Evolutionary conservation across 2,888 invertebrate species (phyloP).

Genomic region (Chydorus sphaericus): DNA sequence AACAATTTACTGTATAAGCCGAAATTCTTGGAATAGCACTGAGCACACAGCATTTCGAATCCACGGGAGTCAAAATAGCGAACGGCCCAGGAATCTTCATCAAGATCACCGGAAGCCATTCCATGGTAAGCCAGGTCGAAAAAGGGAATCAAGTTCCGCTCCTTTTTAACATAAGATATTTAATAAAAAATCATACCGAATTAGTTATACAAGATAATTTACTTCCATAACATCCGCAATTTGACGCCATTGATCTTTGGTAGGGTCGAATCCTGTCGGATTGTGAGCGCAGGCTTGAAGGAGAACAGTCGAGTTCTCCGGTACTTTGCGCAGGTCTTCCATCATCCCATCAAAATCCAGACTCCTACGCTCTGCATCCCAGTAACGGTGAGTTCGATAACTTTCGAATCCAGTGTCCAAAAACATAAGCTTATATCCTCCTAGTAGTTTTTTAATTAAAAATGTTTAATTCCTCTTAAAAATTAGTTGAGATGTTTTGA

Average conservation of each 20-base stretch:
- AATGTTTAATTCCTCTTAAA: too few relatives aligned
- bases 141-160: slow-evolving; percentile 71
- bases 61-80: slow-evolving; percentile 74
- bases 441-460: slow-evolving; percentile 19
- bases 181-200: not conserved
- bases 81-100: slow-evolving; percentile 80
- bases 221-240: slow-evolving; percentile 75
- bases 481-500: too few relatives aligned
- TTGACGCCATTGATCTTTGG: slow-evolving; percentile 76
- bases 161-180: slow-evolving; percentile 27
- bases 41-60: slow-evolving; percentile 82
- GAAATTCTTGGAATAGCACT: slow-evolving; percentile 99
- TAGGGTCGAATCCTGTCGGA: slow-evolving; percentile 94
- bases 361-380: slow-evolving; percentile 55
- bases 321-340: slow-evolving; percentile 62
- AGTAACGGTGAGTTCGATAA: slow-evolving; percentile 77
- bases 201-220: too few relatives aligned
- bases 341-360: slow-evolving; percentile 61
- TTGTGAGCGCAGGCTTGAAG: slow-evolving; percentile 96
- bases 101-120: slow-evolving; percentile 88
- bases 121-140: slow-evolving; percentile 93
- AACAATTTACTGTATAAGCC: slow-evolving; percentile 73
- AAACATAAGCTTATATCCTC: slow-evolving; percentile 86
- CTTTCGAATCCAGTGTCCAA: slow-evolving; percentile 66
- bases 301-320: slow-evolving; percentile 70